Base-by-base conservation (phyloP, 2,888 invertebrate species). In the Leptinotarsa peninsularis region DNA sequence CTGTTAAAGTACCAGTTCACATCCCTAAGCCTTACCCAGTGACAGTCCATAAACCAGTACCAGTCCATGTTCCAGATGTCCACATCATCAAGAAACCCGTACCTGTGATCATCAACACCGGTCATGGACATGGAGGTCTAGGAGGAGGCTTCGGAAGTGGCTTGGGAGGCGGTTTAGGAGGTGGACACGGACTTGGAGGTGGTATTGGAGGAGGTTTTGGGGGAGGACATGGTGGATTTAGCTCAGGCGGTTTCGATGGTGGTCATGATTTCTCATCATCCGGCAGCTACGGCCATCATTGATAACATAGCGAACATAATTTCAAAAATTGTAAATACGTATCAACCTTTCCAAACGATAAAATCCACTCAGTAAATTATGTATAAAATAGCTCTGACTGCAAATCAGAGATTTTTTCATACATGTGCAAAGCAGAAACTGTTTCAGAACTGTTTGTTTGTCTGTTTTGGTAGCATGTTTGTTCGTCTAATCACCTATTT, bases 41-140 rank as follows among this genome's bases (percentile, higher is more conserved):
- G 14, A 88, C 89, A 70, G 87, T 90, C 7, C 89, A 90, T 72
- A 89, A 89, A 74, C 89, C 90, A 78, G 82, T 84, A 23, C 83
- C 84, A 67, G 82, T 82, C 15, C 89, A 89, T 77, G 89, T 90
- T 10, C 90, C 90, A 68, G 88, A 89, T 80, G 88, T 89, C 15
- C 89, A 90, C 78, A 88, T 89, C 77, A 88, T 90, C 23, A 91
- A 91, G 80, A 89, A 91, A 80, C 90, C 90, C 66, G 90, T 90
- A 4, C 88, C 87, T 70, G 86, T 88, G 50, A 80, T 85, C 72
- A 83, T 88, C 52, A 86, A 88, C 79, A 82, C 83, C 72, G 85
- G 85, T 56, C 77, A 80, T 76, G 80, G 74, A 63, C 77, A 75
- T 68, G 82, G 81, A 49, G 80, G 79, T 67, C 78, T 82, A 13